phyloP scores from a whole-genome alignment of 2,888 invertebrate genomes.

The Xanthostigma xanthostigma region DNA sequence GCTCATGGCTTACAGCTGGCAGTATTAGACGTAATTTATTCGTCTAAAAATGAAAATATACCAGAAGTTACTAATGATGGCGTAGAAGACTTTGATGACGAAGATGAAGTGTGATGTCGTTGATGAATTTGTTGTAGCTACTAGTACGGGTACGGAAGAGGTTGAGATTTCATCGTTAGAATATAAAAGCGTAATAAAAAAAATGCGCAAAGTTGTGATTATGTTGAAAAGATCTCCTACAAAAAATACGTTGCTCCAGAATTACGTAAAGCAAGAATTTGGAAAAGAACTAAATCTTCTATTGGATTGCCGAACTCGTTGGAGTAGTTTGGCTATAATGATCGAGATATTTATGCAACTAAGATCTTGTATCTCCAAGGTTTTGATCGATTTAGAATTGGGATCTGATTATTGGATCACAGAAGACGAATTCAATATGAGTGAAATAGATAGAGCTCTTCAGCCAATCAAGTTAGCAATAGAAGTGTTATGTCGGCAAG shows the following conservation, averaged over 20 bases:
- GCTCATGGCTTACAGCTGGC: slow-evolving; percentile 14
- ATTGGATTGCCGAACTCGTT: slow-evolving; percentile 13
- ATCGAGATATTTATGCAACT: slow-evolving; percentile 10
- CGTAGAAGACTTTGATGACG: too few species aligned
- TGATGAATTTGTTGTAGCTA: too few species aligned
- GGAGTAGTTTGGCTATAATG: slow-evolving; percentile 12
- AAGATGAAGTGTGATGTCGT: too few species aligned
- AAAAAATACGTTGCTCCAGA: slow-evolving; percentile 12
- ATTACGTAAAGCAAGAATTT: slow-evolving; percentile 9
- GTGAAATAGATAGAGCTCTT: slow-evolving; percentile 8
- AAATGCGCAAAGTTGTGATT: slow-evolving; percentile 8
- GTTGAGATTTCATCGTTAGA: too few species aligned
- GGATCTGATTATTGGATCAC: slow-evolving; percentile 3
- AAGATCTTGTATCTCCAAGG: slow-evolving; percentile 12
- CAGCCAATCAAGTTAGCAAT: slow-evolving; percentile 13
- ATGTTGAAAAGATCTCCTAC: slow-evolving; percentile 7
- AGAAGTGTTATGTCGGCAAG: slow-evolving; percentile 12
- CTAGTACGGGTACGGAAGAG: too few species aligned
- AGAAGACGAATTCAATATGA: slow-evolving; percentile 9
- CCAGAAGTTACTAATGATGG: too few species aligned
- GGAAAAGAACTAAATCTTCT: slow-evolving; percentile 10
- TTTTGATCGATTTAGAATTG: slow-evolving; percentile 11
- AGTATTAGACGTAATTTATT: slow-evolving; percentile 13
- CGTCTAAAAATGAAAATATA: too few species aligned
- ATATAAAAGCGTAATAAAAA: too few species aligned